Percentiles rank a stretch among this genome's conserved stretches.
These are phyloP conservation scores for Brachionus manjavacas DNA, from an alignment of 1,140 invertebrate species.

Conservation along the genomic window DNA sequence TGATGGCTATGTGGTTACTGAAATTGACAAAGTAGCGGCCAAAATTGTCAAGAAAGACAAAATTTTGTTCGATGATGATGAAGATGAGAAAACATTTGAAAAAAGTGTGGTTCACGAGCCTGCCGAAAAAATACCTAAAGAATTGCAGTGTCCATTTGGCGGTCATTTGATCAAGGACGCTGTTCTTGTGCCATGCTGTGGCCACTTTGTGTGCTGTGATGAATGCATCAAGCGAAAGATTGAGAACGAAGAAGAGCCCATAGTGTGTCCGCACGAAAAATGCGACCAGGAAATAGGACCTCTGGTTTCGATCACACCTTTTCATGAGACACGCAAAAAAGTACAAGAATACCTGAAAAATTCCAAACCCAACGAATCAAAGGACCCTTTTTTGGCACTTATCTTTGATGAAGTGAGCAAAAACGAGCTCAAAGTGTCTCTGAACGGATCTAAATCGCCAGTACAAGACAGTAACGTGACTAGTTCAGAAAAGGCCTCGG, in stretches of 20 bases:
- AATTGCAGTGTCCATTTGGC: constrained; percentile 29
- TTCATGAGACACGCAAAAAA: constrained; percentile 32
- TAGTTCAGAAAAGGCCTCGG: not conserved
- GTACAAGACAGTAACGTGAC: constrained; percentile 35
- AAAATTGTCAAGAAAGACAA: constrained; percentile 39
- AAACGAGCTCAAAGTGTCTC: not conserved
- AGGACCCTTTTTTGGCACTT: constrained; percentile 23
- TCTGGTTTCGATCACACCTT: not conserved
- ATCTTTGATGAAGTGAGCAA: constrained; percentile 30
- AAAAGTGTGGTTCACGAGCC: not conserved
- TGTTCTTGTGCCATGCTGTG: constrained; percentile 37
- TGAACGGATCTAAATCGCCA: not conserved
- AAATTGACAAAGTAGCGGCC: not conserved
- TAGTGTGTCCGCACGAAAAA: constrained; percentile 17
- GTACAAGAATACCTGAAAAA: constrained; percentile 17
- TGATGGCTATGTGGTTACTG: constrained; percentile 29
- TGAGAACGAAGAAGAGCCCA: constrained; percentile 2
- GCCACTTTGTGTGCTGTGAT: constrained; percentile 38
- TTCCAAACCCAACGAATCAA: not conserved
- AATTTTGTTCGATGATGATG: constrained; percentile 30
- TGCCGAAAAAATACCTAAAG: not conserved
- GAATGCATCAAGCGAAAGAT: constrained; percentile 33
- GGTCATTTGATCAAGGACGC: constrained; percentile 35
- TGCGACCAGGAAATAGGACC: constrained; percentile 35
- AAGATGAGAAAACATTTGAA: not conserved